Percentiles rank a stretch among this genome's conserved stretches.
Evolutionary conservation across 2,797 vertebrate genomes (phyloP).

Genomic region (Hydrophis major): DNA sequence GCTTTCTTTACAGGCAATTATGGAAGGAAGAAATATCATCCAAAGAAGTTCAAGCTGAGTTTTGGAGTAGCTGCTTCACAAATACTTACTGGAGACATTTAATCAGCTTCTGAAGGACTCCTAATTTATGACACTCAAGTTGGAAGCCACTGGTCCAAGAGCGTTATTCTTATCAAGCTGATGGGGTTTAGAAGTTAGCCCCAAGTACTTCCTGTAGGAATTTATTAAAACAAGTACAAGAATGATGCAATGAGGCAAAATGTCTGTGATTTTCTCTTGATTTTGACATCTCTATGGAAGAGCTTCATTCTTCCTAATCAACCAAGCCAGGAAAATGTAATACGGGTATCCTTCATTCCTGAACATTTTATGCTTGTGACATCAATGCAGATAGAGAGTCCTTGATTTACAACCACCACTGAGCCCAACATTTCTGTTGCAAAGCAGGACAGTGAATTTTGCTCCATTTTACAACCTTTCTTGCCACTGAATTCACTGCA

Average conservation of each 20-base stretch:
- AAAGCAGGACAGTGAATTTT: background rate
- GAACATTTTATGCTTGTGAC: background rate
- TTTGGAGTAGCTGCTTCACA: too few species aligned
- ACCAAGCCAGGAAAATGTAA: background rate
- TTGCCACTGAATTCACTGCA: background rate
- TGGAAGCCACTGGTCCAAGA: background rate
- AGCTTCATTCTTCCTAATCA: background rate
- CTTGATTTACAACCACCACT: background rate
- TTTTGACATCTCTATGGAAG: background rate
- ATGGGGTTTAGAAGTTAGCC: background rate
- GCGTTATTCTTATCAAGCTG: background rate
- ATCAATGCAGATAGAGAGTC: background rate
- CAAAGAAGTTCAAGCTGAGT: background rate
- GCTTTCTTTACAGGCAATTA: slow-evolving; percentile 7
- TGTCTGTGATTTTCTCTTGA: background rate
- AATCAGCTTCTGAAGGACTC: background rate
- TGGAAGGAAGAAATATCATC: background rate
- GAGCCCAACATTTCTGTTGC: background rate
- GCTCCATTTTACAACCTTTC: background rate
- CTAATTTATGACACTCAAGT: too few species aligned
- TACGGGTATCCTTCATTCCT: background rate
- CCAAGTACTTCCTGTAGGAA: background rate
- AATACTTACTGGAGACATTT: background rate
- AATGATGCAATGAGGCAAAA: background rate
- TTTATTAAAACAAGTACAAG: background rate